phyloP scores from a whole-genome alignment of 2,888 invertebrate species.

The Tetragonisca angustula region DNA sequence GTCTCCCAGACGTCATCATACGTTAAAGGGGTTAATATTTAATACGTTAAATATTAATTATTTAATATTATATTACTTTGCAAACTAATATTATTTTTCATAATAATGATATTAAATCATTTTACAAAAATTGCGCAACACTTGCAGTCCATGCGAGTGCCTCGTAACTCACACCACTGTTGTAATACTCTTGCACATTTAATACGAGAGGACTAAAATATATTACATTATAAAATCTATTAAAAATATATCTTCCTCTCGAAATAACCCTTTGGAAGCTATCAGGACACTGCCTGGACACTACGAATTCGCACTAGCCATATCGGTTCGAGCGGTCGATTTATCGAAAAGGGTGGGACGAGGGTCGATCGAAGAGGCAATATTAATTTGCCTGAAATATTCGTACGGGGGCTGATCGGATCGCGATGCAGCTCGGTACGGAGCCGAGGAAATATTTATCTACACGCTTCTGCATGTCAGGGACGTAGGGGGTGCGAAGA shows the following conservation, averaged over 20 bases:
- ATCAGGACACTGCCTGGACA: not conserved
- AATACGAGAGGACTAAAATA: too few species aligned
- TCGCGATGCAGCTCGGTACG: conserved; percentile 18
- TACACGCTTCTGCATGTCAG: conserved; percentile 21
- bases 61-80: too few species aligned
- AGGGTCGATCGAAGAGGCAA: conserved; percentile 37
- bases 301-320: not conserved
- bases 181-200: too few species aligned
- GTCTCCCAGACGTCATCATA: too few species aligned
- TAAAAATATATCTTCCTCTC: not conserved
- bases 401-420: conserved; percentile 57
- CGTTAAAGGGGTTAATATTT: too few species aligned
- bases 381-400: conserved; percentile 72
- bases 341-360: conserved; percentile 2
- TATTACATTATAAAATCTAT: too few species aligned
- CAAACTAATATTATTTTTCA: too few species aligned
- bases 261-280: not conserved
- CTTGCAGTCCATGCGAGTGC: too few species aligned
- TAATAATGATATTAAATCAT: too few species aligned
- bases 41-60: too few species aligned
- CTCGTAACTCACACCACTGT: too few species aligned
- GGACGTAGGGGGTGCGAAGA: conserved; percentile 30
- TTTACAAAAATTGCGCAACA: too few species aligned
- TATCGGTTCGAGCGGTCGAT: conserved; percentile 3
- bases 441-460: conserved; percentile 58